Percentiles rank a stretch among this genome's conserved stretches.
These are phyloP conservation scores for Sylvia borin DNA, from an alignment of 2,797 vertebrate species.

Conservation along the genomic window DNA sequence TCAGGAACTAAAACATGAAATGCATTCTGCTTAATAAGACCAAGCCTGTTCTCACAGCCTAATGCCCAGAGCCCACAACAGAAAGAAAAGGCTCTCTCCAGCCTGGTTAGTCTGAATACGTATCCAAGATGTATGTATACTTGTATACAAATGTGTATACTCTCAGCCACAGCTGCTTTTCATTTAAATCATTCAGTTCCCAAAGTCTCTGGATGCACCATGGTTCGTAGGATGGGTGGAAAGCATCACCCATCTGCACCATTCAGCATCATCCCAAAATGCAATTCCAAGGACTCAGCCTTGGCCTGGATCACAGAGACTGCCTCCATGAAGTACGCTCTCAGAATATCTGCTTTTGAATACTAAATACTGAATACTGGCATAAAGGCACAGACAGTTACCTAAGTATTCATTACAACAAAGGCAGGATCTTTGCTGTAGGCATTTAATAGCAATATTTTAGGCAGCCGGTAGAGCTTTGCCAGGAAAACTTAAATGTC, in stretches of 20 bases:
- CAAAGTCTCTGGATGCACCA: not conserved
- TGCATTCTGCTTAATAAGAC: not conserved
- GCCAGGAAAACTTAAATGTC: conserved; percentile 39
- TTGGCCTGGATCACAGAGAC: not conserved
- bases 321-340: not conserved
- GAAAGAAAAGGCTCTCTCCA: not conserved
- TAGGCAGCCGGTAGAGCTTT: not conserved
- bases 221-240: not conserved
- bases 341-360: not conserved
- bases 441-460: conserved; percentile 28
- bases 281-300: not conserved
- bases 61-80: not conserved
- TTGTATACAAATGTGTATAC: not conserved
- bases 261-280: not conserved
- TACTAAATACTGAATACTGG: not conserved
- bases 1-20: not conserved
- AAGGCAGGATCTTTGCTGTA: not conserved
- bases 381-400: not conserved
- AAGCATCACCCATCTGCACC: not conserved
- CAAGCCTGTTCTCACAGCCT: not conserved
- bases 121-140: not conserved
- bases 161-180: not conserved
- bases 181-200: not conserved
- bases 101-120: not conserved
- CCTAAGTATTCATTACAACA: not conserved